These are phyloP conservation scores for Todus mexicanus DNA, from an alignment of 2,797 vertebrate genomes.

Conservation along the genomic window DNA sequence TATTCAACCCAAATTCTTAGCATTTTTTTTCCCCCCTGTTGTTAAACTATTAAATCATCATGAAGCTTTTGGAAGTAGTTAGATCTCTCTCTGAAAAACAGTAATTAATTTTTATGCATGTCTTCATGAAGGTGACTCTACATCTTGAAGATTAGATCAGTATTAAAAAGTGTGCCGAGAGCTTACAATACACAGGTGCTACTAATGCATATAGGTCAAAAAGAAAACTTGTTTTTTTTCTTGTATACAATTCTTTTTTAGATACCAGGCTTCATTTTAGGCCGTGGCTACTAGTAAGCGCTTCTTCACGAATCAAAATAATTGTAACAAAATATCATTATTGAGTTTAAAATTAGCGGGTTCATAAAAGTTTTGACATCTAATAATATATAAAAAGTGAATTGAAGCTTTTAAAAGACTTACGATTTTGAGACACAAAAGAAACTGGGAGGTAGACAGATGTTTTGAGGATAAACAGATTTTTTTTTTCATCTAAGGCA, in stretches of 20 bases:
- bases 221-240: background rate
- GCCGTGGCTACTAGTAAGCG: background rate
- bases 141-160: background rate
- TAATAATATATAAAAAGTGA: slow-evolving; percentile 51
- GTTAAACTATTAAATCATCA: background rate
- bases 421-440: slow-evolving; percentile 40
- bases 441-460: slow-evolving; percentile 74
- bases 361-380: slow-evolving; percentile 15
- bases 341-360: background rate
- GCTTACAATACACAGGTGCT: background rate
- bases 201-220: background rate
- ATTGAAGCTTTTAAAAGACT: slow-evolving; percentile 38
- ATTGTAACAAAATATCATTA: slow-evolving; percentile 35
- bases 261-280: background rate
- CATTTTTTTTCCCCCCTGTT: background rate
- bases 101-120: background rate
- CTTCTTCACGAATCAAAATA: slow-evolving; percentile 14
- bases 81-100: background rate
- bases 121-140: background rate
- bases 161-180: background rate
- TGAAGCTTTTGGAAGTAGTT: background rate
- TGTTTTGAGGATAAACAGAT: slow-evolving; percentile 64
- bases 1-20: background rate
- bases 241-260: background rate
- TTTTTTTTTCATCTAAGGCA: slow-evolving; percentile 31